Evolutionary conservation across 2,888 invertebrate genomes (phyloP).

Genomic region (Lamellibrachia satsuma): DNA sequence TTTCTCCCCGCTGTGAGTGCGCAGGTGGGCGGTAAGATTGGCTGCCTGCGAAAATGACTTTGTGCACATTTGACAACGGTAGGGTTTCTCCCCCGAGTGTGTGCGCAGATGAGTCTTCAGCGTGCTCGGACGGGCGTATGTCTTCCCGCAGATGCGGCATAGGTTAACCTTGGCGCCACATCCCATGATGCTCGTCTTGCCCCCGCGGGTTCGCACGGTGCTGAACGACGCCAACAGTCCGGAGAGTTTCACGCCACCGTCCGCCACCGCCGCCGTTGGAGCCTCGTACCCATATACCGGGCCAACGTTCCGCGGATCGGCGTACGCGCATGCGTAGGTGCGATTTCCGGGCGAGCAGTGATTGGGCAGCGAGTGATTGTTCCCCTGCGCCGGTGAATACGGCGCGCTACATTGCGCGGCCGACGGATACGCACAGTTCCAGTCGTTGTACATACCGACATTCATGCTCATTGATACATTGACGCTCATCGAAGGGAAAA

Average conservation of each 20-base stretch:
- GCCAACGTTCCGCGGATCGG: neutral
- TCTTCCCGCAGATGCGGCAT: conserved; percentile 94
- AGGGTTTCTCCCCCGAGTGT: conserved; percentile 94
- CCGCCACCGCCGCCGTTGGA: neutral
- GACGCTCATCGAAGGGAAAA: conserved; percentile 92
- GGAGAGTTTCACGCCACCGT: neutral
- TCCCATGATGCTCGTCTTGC: conserved; percentile 19
- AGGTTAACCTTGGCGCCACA: conserved; percentile 72
- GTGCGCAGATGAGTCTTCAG: conserved; percentile 96
- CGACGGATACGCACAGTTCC: conserved; percentile 33
- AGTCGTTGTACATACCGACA: conserved; percentile 74
- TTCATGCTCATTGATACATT: conserved; percentile 99
- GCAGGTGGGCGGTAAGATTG: conserved; percentile 94
- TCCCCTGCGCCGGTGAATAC: conserved; percentile 30
- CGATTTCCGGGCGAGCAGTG: conserved; percentile 32
- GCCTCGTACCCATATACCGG: neutral
- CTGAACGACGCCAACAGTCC: neutral
- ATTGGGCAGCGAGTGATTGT: conserved; percentile 30
- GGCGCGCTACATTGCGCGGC: conserved; percentile 28
- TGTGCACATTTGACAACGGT: conserved; percentile 76
- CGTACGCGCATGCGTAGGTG: conserved; percentile 7
- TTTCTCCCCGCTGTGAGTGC: conserved; percentile 97
- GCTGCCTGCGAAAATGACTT: conserved; percentile 97
- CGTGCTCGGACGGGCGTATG: conserved; percentile 93
- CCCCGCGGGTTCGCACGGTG: conserved; percentile 14